Conservation (phyloP, 2,888 invertebrate genomes). For the Agrochola litura region DNA sequence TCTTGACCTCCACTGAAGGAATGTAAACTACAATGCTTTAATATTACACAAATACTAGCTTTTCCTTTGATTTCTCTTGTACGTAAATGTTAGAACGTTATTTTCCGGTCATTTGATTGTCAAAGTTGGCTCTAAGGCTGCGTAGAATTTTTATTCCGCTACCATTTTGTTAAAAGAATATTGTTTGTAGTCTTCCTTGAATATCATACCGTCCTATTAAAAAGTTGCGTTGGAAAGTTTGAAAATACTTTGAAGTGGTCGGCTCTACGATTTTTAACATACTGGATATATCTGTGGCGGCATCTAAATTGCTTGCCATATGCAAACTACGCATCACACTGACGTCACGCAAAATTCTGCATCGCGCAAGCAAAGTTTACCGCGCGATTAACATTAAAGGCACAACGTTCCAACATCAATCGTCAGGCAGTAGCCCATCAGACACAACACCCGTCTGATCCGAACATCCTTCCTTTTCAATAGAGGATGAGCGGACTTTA, state of each 20-base stretch:
- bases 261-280: neutral
- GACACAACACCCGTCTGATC: no score
- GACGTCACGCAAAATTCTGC: no score
- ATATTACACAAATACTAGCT: slow-evolving; percentile 57
- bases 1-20: slow-evolving; percentile 59
- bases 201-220: neutral
- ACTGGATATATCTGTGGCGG: neutral
- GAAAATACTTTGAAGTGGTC: neutral
- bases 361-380: no score
- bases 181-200: neutral
- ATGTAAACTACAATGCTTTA: slow-evolving; percentile 62
- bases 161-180: slow-evolving; percentile 4
- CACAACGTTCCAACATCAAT: no score
- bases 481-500: no score
- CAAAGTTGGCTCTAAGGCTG: slow-evolving; percentile 17
- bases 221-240: neutral
- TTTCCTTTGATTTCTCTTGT: slow-evolving; percentile 57
- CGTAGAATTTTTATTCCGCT: neutral
- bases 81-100: slow-evolving; percentile 37
- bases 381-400: no score
- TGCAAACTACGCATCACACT: no score
- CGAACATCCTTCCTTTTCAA: no score
- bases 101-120: slow-evolving; percentile 43
- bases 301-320: no score
- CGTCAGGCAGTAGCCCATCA: no score